phyloP scores from a whole-genome alignment of 2,888 invertebrate genomes.

The Linyphia triangularis region DNA sequence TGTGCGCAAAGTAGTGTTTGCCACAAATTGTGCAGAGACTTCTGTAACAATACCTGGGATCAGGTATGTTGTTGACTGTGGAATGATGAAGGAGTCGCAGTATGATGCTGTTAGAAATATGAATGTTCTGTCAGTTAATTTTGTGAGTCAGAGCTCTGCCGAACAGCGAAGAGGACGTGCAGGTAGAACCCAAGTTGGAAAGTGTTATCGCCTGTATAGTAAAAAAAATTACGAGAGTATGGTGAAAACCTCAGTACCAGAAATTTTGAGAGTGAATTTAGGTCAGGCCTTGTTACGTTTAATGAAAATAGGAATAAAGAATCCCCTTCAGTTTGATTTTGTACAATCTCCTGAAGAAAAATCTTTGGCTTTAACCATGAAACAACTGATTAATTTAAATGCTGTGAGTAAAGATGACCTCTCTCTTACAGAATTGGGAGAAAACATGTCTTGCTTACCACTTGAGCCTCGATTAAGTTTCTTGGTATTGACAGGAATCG shows the following conservation, averaged over 20 bases:
- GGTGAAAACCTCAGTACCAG: slow-evolving; percentile 78
- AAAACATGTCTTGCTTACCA: slow-evolving; percentile 78
- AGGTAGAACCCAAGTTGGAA: slow-evolving; percentile 79
- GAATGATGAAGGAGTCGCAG: slow-evolving; percentile 79
- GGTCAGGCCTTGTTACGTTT: slow-evolving; percentile 68
- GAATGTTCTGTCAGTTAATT: slow-evolving; percentile 77
- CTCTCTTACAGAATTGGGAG: slow-evolving; percentile 78
- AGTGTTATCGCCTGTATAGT: slow-evolving; percentile 79
- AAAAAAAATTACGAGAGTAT: slow-evolving; percentile 78
- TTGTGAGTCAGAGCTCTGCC: slow-evolving; percentile 79
- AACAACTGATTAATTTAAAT: slow-evolving; percentile 77
- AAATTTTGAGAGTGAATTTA: slow-evolving; percentile 78
- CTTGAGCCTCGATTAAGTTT: slow-evolving; percentile 78
- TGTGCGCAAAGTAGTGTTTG: slow-evolving; percentile 79
- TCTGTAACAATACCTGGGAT: slow-evolving; percentile 80
- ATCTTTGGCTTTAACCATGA: slow-evolving; percentile 77
- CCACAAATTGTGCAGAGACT: slow-evolving; percentile 81
- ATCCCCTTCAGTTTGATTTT: slow-evolving; percentile 79
- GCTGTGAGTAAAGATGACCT: slow-evolving; percentile 77
- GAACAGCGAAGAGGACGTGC: slow-evolving; percentile 80
- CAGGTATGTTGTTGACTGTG: slow-evolving; percentile 80
- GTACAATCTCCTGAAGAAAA: slow-evolving; percentile 78
- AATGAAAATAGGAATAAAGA: slow-evolving; percentile 76
- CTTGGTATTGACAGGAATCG: slow-evolving; percentile 73
- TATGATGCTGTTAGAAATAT: slow-evolving; percentile 79